Evolutionary conservation across 2,797 vertebrate genomes (phyloP).

Genomic region (Sebastes diploproa): DNA sequence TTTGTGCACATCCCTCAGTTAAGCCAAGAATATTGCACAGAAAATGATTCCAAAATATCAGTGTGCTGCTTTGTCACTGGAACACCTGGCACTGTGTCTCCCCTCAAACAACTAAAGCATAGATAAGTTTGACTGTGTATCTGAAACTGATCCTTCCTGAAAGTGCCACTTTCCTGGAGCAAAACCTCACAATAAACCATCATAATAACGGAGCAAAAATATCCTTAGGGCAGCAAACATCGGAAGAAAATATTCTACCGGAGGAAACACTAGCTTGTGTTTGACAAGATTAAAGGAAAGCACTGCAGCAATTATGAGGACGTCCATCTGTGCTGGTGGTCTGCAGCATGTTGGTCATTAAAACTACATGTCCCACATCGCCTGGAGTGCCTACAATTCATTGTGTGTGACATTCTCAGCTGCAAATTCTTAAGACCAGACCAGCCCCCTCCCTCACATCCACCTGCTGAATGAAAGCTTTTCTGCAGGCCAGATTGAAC

Average conservation of each 20-base stretch:
- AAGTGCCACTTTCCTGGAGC: neutral
- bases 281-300: slow-evolving; percentile 19
- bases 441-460: slow-evolving; percentile 4
- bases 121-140: neutral
- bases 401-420: neutral
- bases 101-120: neutral
- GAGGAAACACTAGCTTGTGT: neutral
- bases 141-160: neutral
- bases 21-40: neutral
- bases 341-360: slow-evolving; percentile 28
- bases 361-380: slow-evolving; percentile 10
- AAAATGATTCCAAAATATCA: neutral
- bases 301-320: slow-evolving; percentile 4
- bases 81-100: neutral
- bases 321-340: slow-evolving; percentile 25
- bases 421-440: slow-evolving; percentile 2
- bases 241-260: neutral
- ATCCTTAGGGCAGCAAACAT: neutral
- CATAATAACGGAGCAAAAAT: neutral
- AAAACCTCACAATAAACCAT: neutral
- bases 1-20: neutral
- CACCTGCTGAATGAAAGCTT: slow-evolving; percentile 11
- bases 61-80: neutral
- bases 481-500: neutral
- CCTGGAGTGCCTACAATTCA: neutral